phyloP scores from a whole-genome alignment of 2,888 invertebrate species.

The Trissolcus brochymenae region DNA sequence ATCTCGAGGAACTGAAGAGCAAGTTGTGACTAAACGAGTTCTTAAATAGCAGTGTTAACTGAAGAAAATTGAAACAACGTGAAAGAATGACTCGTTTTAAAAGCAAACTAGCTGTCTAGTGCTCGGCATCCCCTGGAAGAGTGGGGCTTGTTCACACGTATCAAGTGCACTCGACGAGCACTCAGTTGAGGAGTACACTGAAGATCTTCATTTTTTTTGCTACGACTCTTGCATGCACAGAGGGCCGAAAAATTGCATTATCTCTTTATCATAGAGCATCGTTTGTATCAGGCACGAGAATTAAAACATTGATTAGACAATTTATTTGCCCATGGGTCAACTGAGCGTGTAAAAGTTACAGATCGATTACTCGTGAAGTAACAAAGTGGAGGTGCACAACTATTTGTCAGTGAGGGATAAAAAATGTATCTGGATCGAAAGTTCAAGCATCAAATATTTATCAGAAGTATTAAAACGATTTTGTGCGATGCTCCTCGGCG shows the following conservation, averaged over 20 bases:
- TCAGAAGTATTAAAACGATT: constrained; percentile 27
- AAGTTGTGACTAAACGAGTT: constrained; percentile 47
- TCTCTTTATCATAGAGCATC: too few species aligned
- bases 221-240: constrained; percentile 27
- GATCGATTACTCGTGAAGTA: too few species aligned
- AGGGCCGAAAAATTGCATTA: constrained; percentile 45
- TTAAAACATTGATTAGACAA: constrained; percentile 30
- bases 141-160: constrained; percentile 57
- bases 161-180: constrained; percentile 56
- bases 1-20: constrained; percentile 26
- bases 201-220: constrained; percentile 60
- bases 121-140: constrained; percentile 46
- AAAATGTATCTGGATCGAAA: constrained; percentile 1
- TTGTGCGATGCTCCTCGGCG: constrained; percentile 16
- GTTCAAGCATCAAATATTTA: constrained; percentile 18
- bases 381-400: too few species aligned
- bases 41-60: constrained; percentile 48
- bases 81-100: constrained; percentile 42
- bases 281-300: background rate
- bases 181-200: constrained; percentile 53
- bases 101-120: constrained; percentile 45
- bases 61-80: constrained; percentile 51
- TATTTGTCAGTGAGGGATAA: background rate
- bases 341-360: background rate
- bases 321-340: constrained; percentile 20